phyloP scores from a whole-genome alignment of 2,888 invertebrate genomes.

The Coelopa pilipes region DNA sequence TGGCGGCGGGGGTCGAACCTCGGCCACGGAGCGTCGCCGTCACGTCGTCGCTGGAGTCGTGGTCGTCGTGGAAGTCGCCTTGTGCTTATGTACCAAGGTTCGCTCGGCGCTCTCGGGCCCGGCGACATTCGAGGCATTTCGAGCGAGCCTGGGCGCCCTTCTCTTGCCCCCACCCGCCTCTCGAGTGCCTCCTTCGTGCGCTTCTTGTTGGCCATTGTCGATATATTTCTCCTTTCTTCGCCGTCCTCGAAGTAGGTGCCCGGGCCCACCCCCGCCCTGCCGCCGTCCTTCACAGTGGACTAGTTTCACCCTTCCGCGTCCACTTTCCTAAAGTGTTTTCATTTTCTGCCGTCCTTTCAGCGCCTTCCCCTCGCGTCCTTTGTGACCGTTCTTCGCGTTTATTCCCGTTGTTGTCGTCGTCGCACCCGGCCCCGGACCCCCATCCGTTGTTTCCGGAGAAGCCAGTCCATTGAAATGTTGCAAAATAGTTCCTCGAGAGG shows the following conservation, averaged over 20 bases:
- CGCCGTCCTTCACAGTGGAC: neutral
- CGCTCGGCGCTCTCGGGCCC: neutral
- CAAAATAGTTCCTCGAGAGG: no score
- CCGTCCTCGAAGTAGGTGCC: no score
- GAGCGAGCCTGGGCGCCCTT: neutral
- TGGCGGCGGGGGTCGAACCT: constrained; percentile 13
- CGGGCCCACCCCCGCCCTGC: no score
- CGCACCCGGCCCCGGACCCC: neutral
- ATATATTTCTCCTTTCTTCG: neutral
- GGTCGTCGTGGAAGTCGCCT: neutral
- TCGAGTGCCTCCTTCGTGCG: neutral
- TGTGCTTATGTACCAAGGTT: constrained; percentile 20
- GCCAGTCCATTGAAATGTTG: no score
- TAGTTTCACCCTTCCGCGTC: neutral
- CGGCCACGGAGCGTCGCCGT: neutral
- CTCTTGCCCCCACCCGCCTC: neutral
- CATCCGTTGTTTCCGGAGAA: neutral
- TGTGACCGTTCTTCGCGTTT: neutral
- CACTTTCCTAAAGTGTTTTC: constrained; percentile 24
- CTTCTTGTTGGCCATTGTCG: neutral
- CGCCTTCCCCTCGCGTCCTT: neutral
- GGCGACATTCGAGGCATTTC: neutral
- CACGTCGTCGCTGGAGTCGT: no score
- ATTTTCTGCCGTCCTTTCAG: neutral
- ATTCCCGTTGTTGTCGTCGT: neutral